Evolutionary conservation across 2,888 invertebrate genomes (phyloP).

Genomic region (Holacanthella duospinosa): DNA sequence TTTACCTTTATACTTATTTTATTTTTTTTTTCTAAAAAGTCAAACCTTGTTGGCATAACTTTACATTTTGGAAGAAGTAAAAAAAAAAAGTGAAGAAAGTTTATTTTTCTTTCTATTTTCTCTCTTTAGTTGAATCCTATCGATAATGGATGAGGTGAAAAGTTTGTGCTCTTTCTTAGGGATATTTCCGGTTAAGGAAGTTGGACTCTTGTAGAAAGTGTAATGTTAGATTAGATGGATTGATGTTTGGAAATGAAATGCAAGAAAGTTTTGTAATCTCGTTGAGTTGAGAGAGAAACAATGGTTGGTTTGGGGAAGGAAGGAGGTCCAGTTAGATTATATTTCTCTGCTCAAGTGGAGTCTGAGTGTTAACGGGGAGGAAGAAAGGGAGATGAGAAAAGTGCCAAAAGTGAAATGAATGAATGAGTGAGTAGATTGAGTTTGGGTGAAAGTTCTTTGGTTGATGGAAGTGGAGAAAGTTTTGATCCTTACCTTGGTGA

Average conservation of each 20-base stretch:
- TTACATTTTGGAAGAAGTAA: too few relatives aligned
- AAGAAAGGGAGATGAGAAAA: constrained; percentile 6
- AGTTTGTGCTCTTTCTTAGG: neutral
- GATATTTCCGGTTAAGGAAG: too few relatives aligned
- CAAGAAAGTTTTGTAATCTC: constrained; percentile 13
- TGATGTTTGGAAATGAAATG: constrained; percentile 3
- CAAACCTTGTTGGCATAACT: too few relatives aligned
- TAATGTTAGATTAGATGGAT: constrained; percentile 10
- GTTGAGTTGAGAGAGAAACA: constrained; percentile 1
- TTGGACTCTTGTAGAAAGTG: too few relatives aligned
- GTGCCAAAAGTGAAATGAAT: constrained; percentile 13
- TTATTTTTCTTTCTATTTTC: constrained; percentile 1
- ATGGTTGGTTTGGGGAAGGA: constrained; percentile 5
- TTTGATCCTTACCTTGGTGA: constrained; percentile 54
- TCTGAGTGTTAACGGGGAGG: neutral
- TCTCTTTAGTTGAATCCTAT: constrained; percentile 1
- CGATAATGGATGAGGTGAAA: neutral
- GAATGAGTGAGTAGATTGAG: constrained; percentile 8
- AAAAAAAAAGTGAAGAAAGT: too few relatives aligned
- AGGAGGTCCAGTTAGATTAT: neutral
- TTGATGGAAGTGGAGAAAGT: neutral
- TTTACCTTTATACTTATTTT: too few relatives aligned
- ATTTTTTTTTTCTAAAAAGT: too few relatives aligned
- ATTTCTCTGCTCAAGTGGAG: too few relatives aligned
- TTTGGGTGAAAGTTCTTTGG: neutral